These are phyloP conservation scores for Pseudopleuronectes americanus DNA, from an alignment of 2,797 vertebrate genomes.

Conservation along the genomic window DNA sequence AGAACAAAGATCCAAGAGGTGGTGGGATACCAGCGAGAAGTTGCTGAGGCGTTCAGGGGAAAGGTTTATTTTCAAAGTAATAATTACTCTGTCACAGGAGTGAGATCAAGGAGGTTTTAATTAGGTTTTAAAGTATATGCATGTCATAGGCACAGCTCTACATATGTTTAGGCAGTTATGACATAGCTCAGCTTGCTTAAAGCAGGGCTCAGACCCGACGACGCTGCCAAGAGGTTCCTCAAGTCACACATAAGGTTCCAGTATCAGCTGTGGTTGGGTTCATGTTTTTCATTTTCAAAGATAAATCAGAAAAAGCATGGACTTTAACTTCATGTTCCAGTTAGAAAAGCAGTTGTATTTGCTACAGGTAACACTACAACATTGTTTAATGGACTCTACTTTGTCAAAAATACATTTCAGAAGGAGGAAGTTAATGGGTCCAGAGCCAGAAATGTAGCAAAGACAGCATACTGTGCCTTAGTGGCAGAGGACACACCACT, in stretches of 20 bases:
- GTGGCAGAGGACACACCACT: slow-evolving; percentile 4
- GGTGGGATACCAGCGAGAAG: slow-evolving; percentile 10
- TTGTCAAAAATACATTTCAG: slow-evolving; percentile 17
- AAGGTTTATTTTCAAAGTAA: slow-evolving; percentile 60
- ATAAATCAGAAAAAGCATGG: background rate
- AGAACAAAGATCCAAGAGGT: slow-evolving; percentile 22
- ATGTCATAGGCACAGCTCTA: slow-evolving; percentile 23
- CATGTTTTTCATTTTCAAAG: background rate
- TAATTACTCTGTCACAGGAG: slow-evolving; percentile 69
- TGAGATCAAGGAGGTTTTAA: slow-evolving; percentile 60
- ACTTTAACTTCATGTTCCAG: slow-evolving; percentile 41
- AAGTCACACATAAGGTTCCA: background rate
- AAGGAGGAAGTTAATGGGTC: slow-evolving; percentile 23
- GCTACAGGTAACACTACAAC: background rate
- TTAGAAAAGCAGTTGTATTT: background rate
- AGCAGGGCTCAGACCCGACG: background rate
- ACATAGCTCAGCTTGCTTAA: slow-evolving; percentile 14
- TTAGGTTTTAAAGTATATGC: slow-evolving; percentile 49
- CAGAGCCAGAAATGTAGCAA: slow-evolving; percentile 12
- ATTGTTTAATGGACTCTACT: background rate
- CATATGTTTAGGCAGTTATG: slow-evolving; percentile 17
- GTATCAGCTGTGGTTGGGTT: background rate
- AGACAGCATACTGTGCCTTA: background rate
- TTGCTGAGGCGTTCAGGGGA: slow-evolving; percentile 31
- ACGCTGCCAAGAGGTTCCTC: background rate